Percentiles rank a stretch among this genome's conserved stretches.
phyloP scores from a whole-genome alignment of 2,888 invertebrate genomes.

The Drosophila mimetica region DNA sequence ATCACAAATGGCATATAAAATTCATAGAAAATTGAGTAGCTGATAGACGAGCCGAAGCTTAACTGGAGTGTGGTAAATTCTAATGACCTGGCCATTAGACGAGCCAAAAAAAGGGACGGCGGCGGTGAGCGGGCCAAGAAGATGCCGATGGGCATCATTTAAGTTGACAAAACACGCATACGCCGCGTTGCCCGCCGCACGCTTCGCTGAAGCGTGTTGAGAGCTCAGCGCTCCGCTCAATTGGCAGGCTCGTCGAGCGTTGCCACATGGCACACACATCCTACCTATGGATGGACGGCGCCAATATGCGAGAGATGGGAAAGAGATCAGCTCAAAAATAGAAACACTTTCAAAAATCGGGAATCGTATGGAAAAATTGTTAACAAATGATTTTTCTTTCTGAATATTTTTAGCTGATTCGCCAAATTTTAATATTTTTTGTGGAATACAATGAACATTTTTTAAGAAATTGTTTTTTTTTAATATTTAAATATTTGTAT shows the following conservation, averaged over 20 bases:
- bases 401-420: no score
- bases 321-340: constrained; percentile 9
- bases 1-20: constrained; percentile 19
- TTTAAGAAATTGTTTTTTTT: no score
- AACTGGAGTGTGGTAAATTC: constrained; percentile 39
- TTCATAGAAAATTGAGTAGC: constrained; percentile 27
- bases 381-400: no score
- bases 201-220: constrained; percentile 79
- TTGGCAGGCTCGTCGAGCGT: constrained; percentile 72
- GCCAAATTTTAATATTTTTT: no score
- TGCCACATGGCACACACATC: constrained; percentile 33
- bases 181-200: constrained; percentile 65
- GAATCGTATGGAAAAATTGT: no score
- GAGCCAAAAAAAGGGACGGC: constrained; percentile 30
- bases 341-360: constrained; percentile 7
- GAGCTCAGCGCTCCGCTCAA: constrained; percentile 70
- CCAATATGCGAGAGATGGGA: constrained; percentile 38
- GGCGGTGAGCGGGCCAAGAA: constrained; percentile 1
- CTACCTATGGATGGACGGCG: constrained; percentile 38
- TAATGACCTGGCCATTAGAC: constrained; percentile 43
- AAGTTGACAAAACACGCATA: constrained; percentile 70
- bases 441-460: no score
- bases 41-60: constrained; percentile 8
- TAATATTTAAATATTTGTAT: no score
- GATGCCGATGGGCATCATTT: constrained; percentile 57